Evolutionary conservation across 2,113 vertebrate genomes (phyloP).

Genomic region (Pristiophorus japonicus): DNA sequence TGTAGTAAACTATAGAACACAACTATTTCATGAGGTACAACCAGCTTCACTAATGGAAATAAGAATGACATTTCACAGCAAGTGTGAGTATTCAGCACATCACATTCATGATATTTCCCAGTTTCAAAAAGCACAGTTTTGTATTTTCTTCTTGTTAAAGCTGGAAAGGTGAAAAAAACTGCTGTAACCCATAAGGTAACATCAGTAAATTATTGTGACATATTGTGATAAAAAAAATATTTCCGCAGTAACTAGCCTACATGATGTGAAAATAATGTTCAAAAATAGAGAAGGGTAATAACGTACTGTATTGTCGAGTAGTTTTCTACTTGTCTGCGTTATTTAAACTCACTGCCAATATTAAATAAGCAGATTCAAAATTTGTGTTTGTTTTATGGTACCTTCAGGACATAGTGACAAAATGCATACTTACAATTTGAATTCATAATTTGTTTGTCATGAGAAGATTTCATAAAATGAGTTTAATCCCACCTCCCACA

Average conservation of each 20-base stretch:
- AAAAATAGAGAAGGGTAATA: neutral
- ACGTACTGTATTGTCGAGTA: neutral
- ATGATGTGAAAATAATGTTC: neutral
- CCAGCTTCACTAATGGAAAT: neutral
- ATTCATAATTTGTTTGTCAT: neutral
- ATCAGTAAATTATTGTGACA: neutral
- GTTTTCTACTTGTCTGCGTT: neutral
- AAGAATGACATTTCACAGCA: neutral
- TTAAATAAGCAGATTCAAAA: neutral
- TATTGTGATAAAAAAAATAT: too few species aligned
- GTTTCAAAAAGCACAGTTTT: neutral
- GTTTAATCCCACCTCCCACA: neutral
- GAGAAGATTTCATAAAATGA: neutral
- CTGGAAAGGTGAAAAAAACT: constrained; percentile 7
- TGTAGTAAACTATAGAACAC: neutral
- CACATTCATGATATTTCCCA: neutral
- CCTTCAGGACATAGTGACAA: constrained; percentile 6
- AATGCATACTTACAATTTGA: neutral
- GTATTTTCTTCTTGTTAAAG: neutral
- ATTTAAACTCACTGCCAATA: neutral
- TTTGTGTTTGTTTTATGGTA: neutral
- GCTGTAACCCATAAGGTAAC: neutral
- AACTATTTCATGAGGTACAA: neutral
- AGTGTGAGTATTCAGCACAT: neutral
- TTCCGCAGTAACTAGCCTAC: neutral